phyloP scores from a whole-genome alignment of 2,888 invertebrate genomes.

The Bedellia somnulentella region DNA sequence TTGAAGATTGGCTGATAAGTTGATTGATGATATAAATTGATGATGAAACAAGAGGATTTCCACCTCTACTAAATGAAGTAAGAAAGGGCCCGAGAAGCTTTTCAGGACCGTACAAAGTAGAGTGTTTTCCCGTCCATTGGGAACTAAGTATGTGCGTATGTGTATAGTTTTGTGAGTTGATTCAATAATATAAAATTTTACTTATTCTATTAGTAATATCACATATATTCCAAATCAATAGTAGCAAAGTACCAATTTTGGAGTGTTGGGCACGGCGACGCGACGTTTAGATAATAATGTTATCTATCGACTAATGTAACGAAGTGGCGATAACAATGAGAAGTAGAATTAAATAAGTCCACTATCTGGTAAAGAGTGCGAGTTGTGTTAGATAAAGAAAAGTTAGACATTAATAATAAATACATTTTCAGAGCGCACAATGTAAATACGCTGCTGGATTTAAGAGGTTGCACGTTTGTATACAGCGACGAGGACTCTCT shows the following conservation, averaged over 20 bases:
- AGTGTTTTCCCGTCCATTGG: background rate
- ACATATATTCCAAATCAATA: background rate
- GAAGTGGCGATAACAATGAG: constrained; percentile 35
- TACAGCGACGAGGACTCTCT: constrained; percentile 56
- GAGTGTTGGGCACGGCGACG: constrained; percentile 12
- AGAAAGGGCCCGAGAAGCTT: too few species aligned
- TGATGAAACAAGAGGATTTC: too few species aligned
- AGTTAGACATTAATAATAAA: background rate
- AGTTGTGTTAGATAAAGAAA: background rate
- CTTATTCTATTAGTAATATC: background rate
- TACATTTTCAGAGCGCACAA: constrained; percentile 56
- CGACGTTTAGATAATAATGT: constrained; percentile 35
- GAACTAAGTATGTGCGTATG: background rate
- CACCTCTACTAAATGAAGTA: too few species aligned
- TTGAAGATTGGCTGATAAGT: too few species aligned
- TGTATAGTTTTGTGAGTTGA: background rate
- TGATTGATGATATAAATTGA: too few species aligned
- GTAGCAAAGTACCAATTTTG: constrained; percentile 2
- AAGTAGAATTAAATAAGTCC: constrained; percentile 28
- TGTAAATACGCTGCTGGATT: constrained; percentile 57
- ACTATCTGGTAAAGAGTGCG: constrained; percentile 24
- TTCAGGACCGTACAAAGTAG: background rate
- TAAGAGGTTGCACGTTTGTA: constrained; percentile 60
- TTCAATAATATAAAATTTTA: background rate
- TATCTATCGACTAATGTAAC: constrained; percentile 37